Conservation (phyloP, 2,797 vertebrate genomes). For the Allobates femoralis region DNA sequence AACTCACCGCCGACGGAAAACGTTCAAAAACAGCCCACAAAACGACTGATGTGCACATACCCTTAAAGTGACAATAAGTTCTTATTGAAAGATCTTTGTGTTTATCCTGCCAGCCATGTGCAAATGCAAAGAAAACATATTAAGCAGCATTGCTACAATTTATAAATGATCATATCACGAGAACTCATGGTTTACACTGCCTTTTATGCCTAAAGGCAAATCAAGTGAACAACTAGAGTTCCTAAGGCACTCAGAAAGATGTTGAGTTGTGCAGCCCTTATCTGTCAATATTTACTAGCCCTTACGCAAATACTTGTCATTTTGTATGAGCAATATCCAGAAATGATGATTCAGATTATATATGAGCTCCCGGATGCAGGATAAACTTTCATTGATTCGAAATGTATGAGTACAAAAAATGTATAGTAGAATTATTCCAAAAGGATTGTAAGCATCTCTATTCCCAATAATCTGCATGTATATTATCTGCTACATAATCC, state of each 20-base stretch:
- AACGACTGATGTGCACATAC: no score
- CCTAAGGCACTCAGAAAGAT: neutral
- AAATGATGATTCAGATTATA: constrained; percentile 9
- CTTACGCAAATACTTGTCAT: neutral
- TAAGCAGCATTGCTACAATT: neutral
- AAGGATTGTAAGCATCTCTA: constrained; percentile 27
- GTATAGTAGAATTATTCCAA: constrained; percentile 25
- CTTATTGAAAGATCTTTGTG: neutral
- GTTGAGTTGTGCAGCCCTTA: neutral
- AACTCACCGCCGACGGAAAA: no score
- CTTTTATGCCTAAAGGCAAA: neutral
- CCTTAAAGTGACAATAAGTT: neutral
- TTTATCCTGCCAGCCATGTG: neutral
- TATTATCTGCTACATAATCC: constrained; percentile 13
- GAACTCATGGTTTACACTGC: neutral
- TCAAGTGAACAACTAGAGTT: constrained; percentile 5
- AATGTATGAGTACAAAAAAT: constrained; percentile 46
- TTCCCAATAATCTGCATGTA: constrained; percentile 48
- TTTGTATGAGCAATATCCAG: constrained; percentile 11
- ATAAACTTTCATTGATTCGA: constrained; percentile 35
- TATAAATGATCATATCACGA: neutral
- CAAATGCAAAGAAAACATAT: neutral
- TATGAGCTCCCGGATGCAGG: constrained; percentile 6
- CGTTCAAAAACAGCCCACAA: no score
- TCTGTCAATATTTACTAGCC: constrained; percentile 21